A percentile compares a stretch with the other conserved stretches of the same genome.
Conservation (phyloP, 2,888 invertebrate species). For the Podotricha telesiphe region DNA sequence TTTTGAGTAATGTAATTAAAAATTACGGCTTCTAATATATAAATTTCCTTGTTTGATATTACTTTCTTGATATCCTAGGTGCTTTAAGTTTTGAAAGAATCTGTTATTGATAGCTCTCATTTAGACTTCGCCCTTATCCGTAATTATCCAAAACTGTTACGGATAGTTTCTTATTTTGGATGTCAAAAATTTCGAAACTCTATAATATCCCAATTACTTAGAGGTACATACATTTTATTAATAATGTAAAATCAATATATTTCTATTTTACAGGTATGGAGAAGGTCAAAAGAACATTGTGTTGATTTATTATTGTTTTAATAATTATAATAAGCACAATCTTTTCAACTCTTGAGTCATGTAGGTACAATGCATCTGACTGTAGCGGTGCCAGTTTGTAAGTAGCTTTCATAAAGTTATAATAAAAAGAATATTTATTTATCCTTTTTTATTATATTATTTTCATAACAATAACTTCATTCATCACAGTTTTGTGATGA, state of each 20-base stretch:
- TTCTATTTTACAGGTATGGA: constrained; percentile 52
- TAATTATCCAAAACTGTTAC: no score
- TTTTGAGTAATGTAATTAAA: no score
- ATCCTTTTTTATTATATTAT: not conserved
- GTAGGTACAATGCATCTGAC: not conserved
- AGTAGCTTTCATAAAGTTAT: constrained; percentile 2
- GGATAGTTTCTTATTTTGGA: no score
- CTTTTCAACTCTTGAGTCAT: not conserved
- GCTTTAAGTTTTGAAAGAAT: no score
- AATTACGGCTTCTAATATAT: no score
- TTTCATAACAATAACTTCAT: not conserved
- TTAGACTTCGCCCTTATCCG: no score
- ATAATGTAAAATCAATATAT: not conserved
- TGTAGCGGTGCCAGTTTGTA: not conserved
- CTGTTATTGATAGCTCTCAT: no score
- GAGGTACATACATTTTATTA: not conserved
- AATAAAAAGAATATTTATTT: constrained; percentile 1
- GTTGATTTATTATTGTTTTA: not conserved
- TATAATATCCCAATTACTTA: no score
- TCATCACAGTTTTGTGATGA: not conserved
- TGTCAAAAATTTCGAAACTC: no score
- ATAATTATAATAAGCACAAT: constrained; percentile 17
- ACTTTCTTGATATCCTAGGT: no score
- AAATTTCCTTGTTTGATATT: no score
- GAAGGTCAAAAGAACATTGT: constrained; percentile 45